Base-by-base conservation (phyloP, 2,888 invertebrate species). In the Pheosia tremula region DNA sequence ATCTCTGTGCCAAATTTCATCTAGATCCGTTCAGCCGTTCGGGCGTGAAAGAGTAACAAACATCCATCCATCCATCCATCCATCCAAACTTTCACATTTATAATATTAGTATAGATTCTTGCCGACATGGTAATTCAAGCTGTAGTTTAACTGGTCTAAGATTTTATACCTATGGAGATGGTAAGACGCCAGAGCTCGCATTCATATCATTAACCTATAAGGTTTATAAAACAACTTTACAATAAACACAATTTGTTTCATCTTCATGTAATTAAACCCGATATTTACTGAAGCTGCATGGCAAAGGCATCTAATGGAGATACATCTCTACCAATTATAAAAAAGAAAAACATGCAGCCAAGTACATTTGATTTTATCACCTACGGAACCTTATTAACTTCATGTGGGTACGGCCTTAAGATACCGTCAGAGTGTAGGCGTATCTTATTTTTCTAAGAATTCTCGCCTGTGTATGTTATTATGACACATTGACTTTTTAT, bases 361-460 rank as follows among this genome's bases (percentile, higher is more conserved):
- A 59, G 63, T 52, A 24, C 24, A 57, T 52, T 9, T 41, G 72
- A 66, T 66, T 59, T 66, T 68, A 77, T 77, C 70, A 71, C 68
- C 38, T 75, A 66, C 78, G 66, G 70, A 72, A 72, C 68, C 72
- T 64, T 66, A 61, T 77, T 68, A 64, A 50, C 49, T 56, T 69
- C 66, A 72, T 57, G 63, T 53, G 24, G 37, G 63, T 43, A 63
- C 66, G 41, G 50, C 39, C 59, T 65, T 64, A 60, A 24, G 39
- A 54, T 62, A 53, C 53, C 11, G 37, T 9, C 37, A 0, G 10
- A 36, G 37, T 53, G 61, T 75, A 61, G 75, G 72, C 69, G 72
- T 75, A 64, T n/a, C 63, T 41, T 60, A 71, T 36, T 67, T 62
- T 77, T 68, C 78, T 75, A 65, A 72, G 74, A 77, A 75, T 63